Base-by-base conservation (phyloP, 1,140 invertebrate species). In the Drosophila tropicalis region DNA sequence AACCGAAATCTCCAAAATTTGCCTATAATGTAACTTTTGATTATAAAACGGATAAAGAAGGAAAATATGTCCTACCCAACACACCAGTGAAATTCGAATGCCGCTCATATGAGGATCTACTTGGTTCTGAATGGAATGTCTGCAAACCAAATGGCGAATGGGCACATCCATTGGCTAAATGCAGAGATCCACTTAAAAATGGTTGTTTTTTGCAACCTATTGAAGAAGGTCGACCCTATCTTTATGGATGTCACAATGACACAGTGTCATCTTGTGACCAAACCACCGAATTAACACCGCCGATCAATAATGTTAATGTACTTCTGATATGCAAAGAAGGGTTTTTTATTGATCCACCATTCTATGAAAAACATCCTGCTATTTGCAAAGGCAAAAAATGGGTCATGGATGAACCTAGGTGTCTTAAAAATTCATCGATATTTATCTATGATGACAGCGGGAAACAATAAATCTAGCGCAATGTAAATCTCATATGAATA, bases 61-160 rank as follows among this genome's bases (percentile, higher is more conserved):
- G 3, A 0, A 58, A 25, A 51, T 75, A 60, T 41, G 17, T 70
- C 1, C 15, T 15, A 5, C 70, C 73, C 36, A 67, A 60, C n/a
- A 19, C 62, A 5, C 13, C 15, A 2, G 64, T 47, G 1, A 54
- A 22, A 1, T 56, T 76, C 10, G 7, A 0, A 3, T 76, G 72
- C 10, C 2, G 3, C 2, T 3, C 0, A 1, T n/a, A 0, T 9
- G 3, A 0, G 9, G 19, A 0, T 0, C 5, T 41, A 4, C 1
- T 0, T 1, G 69, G 63, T 5, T n/a, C 3, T 0, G 7, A 15
- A 5, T 72, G 72, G 64, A 76, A 68, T 29, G 73, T 76, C 1
- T 76, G 73, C 15, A 1, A 5, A 0, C 5, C 15, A 1, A 29
- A 44, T 25, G 72, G 68, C 6, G 25, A 9, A 4, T 75, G 68